phyloP scores from a whole-genome alignment of 2,113 vertebrate genomes.

The Euleptes europaea region DNA sequence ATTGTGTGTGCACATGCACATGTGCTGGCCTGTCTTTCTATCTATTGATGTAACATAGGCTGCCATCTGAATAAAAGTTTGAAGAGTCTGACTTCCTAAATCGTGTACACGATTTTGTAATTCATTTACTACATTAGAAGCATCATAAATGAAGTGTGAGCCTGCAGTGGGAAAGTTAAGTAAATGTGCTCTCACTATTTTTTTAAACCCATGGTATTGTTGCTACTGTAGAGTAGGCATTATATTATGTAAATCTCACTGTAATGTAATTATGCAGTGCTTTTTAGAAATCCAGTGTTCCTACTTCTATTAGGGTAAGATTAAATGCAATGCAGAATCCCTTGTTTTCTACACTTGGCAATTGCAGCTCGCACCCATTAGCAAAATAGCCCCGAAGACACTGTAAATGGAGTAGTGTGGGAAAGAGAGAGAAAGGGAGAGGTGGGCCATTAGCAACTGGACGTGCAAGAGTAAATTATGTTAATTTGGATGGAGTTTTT shows the following conservation, averaged over 20 bases:
- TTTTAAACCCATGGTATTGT: slow-evolving; percentile 2
- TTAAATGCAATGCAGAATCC: background rate
- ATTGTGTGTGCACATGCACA: background rate
- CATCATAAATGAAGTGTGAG: slow-evolving; percentile 30
- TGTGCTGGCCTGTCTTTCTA: slow-evolving; percentile 7
- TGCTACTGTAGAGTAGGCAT: background rate
- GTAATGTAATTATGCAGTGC: background rate
- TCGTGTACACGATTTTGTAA: background rate
- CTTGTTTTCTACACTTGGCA: background rate
- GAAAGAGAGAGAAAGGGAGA: background rate
- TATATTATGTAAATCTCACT: background rate
- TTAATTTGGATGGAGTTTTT: too few species aligned
- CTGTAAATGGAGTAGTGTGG: background rate
- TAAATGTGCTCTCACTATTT: slow-evolving; percentile 11
- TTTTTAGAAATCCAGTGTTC: background rate
- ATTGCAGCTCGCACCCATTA: background rate
- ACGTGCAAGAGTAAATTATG: background rate
- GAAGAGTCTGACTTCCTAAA: slow-evolving; percentile 13
- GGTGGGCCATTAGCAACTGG: background rate
- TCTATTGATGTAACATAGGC: slow-evolving; percentile 30
- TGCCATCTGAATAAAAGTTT: slow-evolving; percentile 20
- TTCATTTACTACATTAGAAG: background rate
- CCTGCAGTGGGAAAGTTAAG: background rate
- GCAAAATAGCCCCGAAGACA: background rate
- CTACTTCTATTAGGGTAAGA: background rate